phyloP scores from a whole-genome alignment of 2,113 vertebrate species.

The Pseudorectes ferrugineus region DNA sequence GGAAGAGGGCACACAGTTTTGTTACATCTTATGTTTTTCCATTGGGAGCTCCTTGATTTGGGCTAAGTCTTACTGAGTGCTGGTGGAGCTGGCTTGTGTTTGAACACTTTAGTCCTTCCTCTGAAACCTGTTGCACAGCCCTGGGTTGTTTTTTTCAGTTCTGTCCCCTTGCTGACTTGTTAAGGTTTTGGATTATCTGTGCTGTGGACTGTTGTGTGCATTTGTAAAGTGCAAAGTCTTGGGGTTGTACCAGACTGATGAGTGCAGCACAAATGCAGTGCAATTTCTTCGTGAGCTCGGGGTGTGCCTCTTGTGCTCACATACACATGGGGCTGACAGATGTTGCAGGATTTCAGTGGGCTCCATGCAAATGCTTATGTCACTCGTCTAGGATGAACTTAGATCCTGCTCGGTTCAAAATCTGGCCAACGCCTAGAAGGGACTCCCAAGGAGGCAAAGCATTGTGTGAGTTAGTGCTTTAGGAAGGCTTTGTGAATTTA shows the following conservation, averaged over 20 bases:
- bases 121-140: neutral
- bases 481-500: neutral
- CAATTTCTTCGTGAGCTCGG: accelerated
- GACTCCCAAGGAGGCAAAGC: neutral
- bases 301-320: neutral
- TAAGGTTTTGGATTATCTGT: neutral
- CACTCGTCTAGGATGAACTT: neutral
- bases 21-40: accelerated
- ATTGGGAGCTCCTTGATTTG: neutral
- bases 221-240: neutral
- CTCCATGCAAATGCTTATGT: accelerated
- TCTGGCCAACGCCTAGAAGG: neutral
- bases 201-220: neutral
- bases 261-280: neutral
- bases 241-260: accelerated
- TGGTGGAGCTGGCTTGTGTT: neutral
- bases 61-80: neutral
- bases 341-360: neutral
- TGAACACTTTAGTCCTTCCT: neutral
- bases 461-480: neutral
- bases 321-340: accelerated
- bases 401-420: neutral
- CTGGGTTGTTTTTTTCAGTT: neutral
- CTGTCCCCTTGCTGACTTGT: neutral
- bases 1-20: neutral